Evolutionary conservation across 1,140 invertebrate species (phyloP), one percentile per base, ranked within the genome.

Genomic region (Aradophagus sp.): DNA sequence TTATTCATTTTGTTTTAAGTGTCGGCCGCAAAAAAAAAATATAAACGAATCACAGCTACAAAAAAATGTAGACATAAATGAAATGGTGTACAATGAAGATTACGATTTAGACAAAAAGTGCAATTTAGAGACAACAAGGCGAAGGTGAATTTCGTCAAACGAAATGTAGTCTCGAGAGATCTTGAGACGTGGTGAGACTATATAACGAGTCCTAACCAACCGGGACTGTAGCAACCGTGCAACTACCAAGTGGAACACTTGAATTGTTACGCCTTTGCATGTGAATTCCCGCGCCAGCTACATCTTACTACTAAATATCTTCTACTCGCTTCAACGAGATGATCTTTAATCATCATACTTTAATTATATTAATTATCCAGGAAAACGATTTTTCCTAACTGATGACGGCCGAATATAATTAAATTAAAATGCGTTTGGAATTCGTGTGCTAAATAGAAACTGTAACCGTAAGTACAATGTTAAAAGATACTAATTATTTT

Each of bases 91-190:
- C 41, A 48, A 61, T 35, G 20, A 47, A 39, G 27, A 52, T 68
- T 68, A 68, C 39, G 11, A 67, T 67, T 47, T 14, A 45, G 34
- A 41, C 41, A 61, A 68, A 59, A 68, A 61, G 47, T 68, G 55
- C 48, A 61, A 68, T 59, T 68, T 48, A 35, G 23, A 61, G 42
- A 62, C 56, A 69, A 61, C 66, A 62, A 61, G 52, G 27, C 10
- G 29, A 70, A 70, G 50, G 48, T 62, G 66, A 70, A 70, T 70
- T 70, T 70, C 45, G 58, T 70, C 67, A 70, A 70, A 70, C 67
- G 58, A 63, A 62, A 44, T 63, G 50, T 58, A 63, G 44, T 70
- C 58, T 63, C 58, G 20, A 53, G 58, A 63, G 58, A 52, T 58
- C 67, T 70, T 52, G 67, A 58, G 23, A 70, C 67, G 58, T 70